Percentiles rank a stretch among this genome's conserved stretches.
These are phyloP conservation scores for Paramormyrops hopkinsi DNA, from an alignment of 2,797 vertebrate genomes.

Conservation along the genomic window DNA sequence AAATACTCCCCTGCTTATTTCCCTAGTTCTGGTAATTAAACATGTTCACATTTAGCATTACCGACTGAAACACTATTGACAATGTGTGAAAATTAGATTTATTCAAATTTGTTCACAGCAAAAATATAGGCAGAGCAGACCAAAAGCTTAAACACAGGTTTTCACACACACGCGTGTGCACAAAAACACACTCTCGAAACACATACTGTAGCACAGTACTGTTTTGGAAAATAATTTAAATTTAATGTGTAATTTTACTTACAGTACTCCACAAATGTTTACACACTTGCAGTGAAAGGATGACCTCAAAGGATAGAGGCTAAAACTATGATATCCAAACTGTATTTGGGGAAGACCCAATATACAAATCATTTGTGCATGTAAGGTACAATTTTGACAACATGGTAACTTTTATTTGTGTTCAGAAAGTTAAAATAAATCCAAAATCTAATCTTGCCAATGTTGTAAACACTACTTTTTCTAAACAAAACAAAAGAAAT, in stretches of 20 bases:
- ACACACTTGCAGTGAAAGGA: neutral
- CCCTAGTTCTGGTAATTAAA: neutral
- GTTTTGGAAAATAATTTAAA: neutral
- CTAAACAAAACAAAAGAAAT: neutral
- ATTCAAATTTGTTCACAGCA: neutral
- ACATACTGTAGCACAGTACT: neutral
- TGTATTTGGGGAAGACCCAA: neutral
- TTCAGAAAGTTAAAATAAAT: neutral
- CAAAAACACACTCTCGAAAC: neutral
- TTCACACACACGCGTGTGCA: neutral
- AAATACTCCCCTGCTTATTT: neutral
- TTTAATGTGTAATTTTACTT: neutral
- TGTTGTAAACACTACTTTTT: neutral
- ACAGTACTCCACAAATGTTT: neutral
- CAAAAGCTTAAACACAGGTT: neutral
- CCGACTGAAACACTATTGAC: neutral
- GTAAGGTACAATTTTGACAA: neutral
- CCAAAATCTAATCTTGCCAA: neutral
- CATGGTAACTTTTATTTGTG: neutral
- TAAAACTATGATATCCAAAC: neutral
- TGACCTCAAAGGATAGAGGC: neutral
- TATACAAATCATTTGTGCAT: neutral
- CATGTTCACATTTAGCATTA: neutral
- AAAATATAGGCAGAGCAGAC: neutral
- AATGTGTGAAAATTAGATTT: neutral